Percentiles rank a stretch among this genome's conserved stretches.
phyloP scores from a whole-genome alignment of 1,140 invertebrate species.

The Trichoplusia ni region DNA sequence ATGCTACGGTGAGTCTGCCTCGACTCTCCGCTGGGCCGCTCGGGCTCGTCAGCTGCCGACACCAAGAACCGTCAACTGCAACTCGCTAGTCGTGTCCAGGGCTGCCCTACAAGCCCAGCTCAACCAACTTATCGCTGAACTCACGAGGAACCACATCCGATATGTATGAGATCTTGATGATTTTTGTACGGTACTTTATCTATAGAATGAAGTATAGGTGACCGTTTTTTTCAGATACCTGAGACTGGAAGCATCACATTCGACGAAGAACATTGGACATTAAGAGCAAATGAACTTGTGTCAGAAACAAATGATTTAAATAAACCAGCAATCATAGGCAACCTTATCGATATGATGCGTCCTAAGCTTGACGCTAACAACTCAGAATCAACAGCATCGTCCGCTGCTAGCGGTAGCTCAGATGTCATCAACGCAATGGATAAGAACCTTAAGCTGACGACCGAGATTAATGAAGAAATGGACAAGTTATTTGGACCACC shows the following conservation, averaged over 20 bases:
- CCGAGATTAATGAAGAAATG: slow-evolving; percentile 71
- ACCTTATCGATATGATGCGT: slow-evolving; percentile 55
- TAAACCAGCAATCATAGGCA: slow-evolving; percentile 61
- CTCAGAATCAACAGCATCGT: slow-evolving; percentile 61
- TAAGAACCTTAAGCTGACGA: slow-evolving; percentile 42
- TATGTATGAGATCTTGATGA: slow-evolving; percentile 39
- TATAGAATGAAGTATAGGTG: too few species aligned
- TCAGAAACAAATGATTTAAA: slow-evolving; percentile 20
- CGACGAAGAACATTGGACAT: slow-evolving; percentile 58
- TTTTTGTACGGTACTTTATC: too few species aligned
- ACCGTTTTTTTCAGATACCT: slow-evolving; percentile 55
- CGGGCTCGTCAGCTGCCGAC: slow-evolving; percentile 84
- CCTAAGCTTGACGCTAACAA: slow-evolving; percentile 53
- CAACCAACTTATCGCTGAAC: slow-evolving; percentile 53
- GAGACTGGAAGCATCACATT: slow-evolving; percentile 58
- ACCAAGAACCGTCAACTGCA: slow-evolving; percentile 80
- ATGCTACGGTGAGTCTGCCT: slow-evolving; percentile 87
- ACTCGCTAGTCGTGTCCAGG: slow-evolving; percentile 79
- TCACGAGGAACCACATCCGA: slow-evolving; percentile 56
- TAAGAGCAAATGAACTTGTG: slow-evolving; percentile 34
- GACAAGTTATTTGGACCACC: slow-evolving; percentile 71
- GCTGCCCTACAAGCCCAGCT: slow-evolving; percentile 77
- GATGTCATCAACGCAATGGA: slow-evolving; percentile 56
- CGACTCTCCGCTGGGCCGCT: slow-evolving; percentile 87
- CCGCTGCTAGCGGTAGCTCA: slow-evolving; percentile 59